Evolutionary conservation across 2,888 invertebrate genomes (phyloP), one percentile per base, ranked within the genome.

Genomic region (Prosopocoilus inquinatus): DNA sequence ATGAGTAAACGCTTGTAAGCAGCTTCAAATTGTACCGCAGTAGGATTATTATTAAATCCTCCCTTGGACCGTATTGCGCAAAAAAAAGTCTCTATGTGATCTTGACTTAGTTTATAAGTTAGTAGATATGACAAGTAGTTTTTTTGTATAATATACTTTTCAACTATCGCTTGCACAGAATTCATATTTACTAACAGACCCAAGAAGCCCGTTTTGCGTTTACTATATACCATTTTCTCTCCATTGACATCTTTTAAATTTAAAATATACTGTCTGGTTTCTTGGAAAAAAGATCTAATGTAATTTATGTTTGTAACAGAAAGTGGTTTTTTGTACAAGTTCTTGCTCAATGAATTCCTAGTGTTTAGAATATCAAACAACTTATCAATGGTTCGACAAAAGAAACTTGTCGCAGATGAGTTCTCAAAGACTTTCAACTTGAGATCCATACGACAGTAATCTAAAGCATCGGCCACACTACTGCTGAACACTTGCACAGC

Each of bases 291-390:
- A 16, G 36, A 2, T 11, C 11, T 35, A 9, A 35, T 11, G 11
- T 3, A 2, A 34, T 13, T 45, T 32, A 2, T 35, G 33, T 20
- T 50, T 12, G 15, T 20, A 32, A n/a, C 32, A 36, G 35, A 47
- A 28, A 57, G 53, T 15, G 44, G 47, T 12, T 5, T 41, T 50
- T 57, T 62, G 20, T 35, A 39, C n/a, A 34, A 35, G 51, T 58
- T 47, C 47, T 58, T 63, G n/a, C 55, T 50, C 53, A 52, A 60
- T 9, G 41, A 9, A 35, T 58, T 54, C 36, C 61, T 38, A 0
- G 57, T 60, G 41, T 70, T 70, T 8, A 68, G 44, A n/a, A 69
- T 56, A 56, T 69, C 66, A 50, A 70, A 69, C 5, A 60, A 46
- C 16, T 64, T 48, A 45, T 68, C 63, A 2, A 69, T 39, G 4